Evolutionary conservation across 2,888 invertebrate genomes (phyloP).

Genomic region (Cataglyphis rosenhaueri): DNA sequence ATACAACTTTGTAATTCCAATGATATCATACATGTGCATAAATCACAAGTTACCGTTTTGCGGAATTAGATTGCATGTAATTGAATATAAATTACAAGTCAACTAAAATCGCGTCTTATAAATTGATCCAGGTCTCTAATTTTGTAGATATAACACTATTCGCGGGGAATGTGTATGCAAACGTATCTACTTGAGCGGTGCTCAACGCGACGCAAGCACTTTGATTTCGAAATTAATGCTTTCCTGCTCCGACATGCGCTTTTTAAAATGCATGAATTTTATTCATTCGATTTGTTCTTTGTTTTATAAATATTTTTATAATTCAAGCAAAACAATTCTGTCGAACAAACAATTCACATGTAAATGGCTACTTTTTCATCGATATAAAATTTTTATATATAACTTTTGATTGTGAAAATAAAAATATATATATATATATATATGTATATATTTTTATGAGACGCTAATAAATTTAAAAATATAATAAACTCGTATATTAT

Average conservation of each 20-base stretch:
- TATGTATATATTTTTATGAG: too few relatives aligned
- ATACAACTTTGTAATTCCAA: background rate
- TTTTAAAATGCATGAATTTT: background rate
- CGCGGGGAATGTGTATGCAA: background rate
- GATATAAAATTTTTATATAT: background rate
- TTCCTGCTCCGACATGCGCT: background rate
- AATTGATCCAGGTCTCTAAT: conserved; percentile 17
- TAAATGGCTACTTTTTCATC: background rate
- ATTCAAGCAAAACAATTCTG: background rate
- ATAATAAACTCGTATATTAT: background rate
- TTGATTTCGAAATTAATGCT: conserved; percentile 17
- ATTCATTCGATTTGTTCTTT: background rate
- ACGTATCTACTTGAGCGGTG: conserved; percentile 5
- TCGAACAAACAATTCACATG: background rate
- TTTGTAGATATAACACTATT: conserved; percentile 9
- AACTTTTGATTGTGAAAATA: background rate
- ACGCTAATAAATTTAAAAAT: background rate
- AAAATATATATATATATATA: background rate
- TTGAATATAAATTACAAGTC: conserved; percentile 15
- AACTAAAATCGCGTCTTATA: conserved; percentile 29
- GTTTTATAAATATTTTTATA: background rate
- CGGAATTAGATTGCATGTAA: background rate
- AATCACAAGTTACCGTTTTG: background rate
- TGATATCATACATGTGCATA: background rate
- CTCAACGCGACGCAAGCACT: background rate